phyloP scores from a whole-genome alignment of 2,113 vertebrate genomes.

The Rutilus rutilus region DNA sequence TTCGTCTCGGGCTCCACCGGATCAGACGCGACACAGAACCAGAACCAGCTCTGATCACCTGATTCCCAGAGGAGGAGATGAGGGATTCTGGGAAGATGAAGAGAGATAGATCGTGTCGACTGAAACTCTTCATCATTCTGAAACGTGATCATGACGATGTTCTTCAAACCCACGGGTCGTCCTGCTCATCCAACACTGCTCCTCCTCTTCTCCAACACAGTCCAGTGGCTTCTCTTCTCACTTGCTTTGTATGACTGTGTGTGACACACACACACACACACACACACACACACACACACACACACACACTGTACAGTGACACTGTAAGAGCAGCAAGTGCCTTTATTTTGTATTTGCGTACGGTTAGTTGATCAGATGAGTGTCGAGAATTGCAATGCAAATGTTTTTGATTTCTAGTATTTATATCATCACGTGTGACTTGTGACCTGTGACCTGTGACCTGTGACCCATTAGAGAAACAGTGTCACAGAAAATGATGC shows the following conservation, averaged over 20 bases:
- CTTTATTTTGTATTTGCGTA: too few species aligned
- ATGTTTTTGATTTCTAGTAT: background rate
- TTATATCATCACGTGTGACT: background rate
- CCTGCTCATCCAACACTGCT: background rate
- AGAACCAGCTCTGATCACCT: constrained; percentile 70
- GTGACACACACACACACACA: too few species aligned
- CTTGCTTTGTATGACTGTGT: too few species aligned
- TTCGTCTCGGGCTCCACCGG: constrained; percentile 86
- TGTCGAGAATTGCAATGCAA: background rate
- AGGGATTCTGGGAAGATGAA: background rate
- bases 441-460: constrained; percentile 1
- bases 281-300: too few species aligned
- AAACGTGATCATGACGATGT: background rate
- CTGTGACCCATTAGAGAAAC: background rate
- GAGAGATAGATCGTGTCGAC: too few species aligned
- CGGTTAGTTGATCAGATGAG: background rate
- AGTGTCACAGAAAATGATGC: background rate
- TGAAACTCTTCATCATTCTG: background rate
- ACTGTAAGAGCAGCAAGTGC: too few species aligned
- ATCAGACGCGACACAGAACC: constrained; percentile 78
- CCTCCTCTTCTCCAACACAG: too few species aligned
- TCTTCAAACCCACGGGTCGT: background rate
- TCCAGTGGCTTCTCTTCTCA: too few species aligned
- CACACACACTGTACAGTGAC: too few species aligned
- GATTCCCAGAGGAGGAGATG: background rate